Percentiles rank a stretch among this genome's conserved stretches.
Evolutionary conservation across 1,140 invertebrate genomes (phyloP).

Genomic region (Trichonephila clavipes): DNA sequence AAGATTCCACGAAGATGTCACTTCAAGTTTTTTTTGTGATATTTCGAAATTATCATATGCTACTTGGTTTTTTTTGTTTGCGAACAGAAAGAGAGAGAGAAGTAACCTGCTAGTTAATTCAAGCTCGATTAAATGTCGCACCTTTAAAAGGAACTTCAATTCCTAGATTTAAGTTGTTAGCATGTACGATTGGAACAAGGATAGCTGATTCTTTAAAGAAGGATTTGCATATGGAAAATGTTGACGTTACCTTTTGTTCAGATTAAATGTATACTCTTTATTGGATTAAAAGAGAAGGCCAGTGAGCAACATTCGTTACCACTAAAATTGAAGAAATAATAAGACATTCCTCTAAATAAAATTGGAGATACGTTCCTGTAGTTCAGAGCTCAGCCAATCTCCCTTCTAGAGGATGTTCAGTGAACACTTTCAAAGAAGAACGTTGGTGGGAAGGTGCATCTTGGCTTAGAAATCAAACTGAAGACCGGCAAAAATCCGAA

Average conservation of each 20-base stretch:
- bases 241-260: background rate
- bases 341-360: background rate
- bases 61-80: no score
- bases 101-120: no score
- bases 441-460: background rate
- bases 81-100: no score
- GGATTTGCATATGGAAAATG: no score
- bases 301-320: background rate
- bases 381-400: background rate
- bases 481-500: background rate
- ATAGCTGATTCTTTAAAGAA: no score
- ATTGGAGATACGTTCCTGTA: background rate
- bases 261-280: background rate
- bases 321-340: background rate
- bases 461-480: background rate
- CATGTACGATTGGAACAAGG: background rate
- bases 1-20: no score
- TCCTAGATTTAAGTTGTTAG: background rate
- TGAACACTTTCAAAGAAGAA: background rate
- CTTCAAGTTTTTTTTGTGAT: no score
- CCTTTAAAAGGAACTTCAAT: background rate
- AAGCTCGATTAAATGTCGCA: background rate
- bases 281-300: background rate
- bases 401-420: background rate
- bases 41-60: no score